Base-by-base conservation (phyloP, 1,140 invertebrate genomes). In the Cecropterus lyciades region DNA sequence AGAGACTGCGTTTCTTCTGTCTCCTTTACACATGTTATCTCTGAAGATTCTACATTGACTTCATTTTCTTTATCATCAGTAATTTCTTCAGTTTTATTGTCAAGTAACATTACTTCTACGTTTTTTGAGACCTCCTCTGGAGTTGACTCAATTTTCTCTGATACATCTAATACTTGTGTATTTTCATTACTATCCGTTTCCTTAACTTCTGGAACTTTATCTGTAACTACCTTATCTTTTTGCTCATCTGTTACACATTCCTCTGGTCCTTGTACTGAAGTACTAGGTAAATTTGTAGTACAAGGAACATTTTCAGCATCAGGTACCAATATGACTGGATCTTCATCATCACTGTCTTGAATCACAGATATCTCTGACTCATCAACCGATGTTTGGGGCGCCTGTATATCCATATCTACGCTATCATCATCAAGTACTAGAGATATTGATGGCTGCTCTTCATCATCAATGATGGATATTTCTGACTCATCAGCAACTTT, bases 281-380 rank as follows among this genome's bases (percentile, higher is more conserved):
- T 51, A 27, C n/a, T 0, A n/a, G 20, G 11, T 51, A 10, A 14
- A 13, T 51, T 4, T 51, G 17, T 27, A 13, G 9, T 51, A 27
- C n/a, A 1, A n/a, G 20, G 5, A 27, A 27, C 1, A 51, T 27
- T 17, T 24, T 13, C 17, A n/a, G 5, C n/a, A 27, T 51, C 48
- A 33, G 14, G 14, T 33, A 17, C 56, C 9, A 59, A 16, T 33
- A 60, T 33, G 1, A 43, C n/a, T 16, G 9, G 40, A 42, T 16
- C 43, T 10, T 62, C 59, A 40, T 62, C 46, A 14, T 62, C 59
- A 51, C 59, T 62, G 33, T 62, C 59, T 51, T 45, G 46, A 9
- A 62, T 51, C n/a, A 51, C 30, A 14, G 59, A 62, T n/a, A 62
- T 14, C 24, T 63, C 59, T 42, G 30, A 20, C 7, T 63, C 59